Base-by-base conservation (phyloP, 2,888 invertebrate genomes). In the Pherbina coryleti region DNA sequence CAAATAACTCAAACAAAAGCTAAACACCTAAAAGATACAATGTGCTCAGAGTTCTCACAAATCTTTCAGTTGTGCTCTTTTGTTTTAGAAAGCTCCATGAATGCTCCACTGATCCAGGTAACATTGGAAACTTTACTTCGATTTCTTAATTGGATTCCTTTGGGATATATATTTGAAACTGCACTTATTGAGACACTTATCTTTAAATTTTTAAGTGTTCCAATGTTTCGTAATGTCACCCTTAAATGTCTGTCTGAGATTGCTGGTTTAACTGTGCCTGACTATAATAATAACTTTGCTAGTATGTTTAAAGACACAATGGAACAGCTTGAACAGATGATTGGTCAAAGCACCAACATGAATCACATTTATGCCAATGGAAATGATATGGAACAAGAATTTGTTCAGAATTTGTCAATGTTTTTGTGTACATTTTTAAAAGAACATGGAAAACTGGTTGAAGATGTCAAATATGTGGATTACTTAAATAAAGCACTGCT, bases 111-210 rank as follows among this genome's bases (percentile, higher is more conserved):
- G 79, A 98, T 99, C 77, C 97, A 96, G 71, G 95, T 98, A 4
- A 99, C 99, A 0, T 92, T 99, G 82, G 98, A 99, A 89, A 99
- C 99, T 3, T 92, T 99, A 77, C 91, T 99, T 83, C 93, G 98
- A 88, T 99, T 99, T 91, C 92, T 99, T 60, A 99, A 98, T 89
- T 99, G 99, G 99, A 99, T 99, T 87, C 99, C 99, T n/a, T 92
- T 99, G 80, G 99, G 99, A 14, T 99, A 99, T 90, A 99, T 99
- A 89, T 99, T 99, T 91, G 99, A 99, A 92, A 99, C 99, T 83
- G 97, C 98, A 89, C 92, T 99, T 76, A 97, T 99, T 85, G 95
- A 94, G 85, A 98, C 98, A 75, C 92, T 99, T 76, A 96, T 97
- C 86, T 96, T 94, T 89, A 99, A 98, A 93, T 99, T 99, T 91